Evolutionary conservation across 2,113 vertebrate species (phyloP), one percentile per base, ranked within the genome.

Genomic region (Numida meleagris): DNA sequence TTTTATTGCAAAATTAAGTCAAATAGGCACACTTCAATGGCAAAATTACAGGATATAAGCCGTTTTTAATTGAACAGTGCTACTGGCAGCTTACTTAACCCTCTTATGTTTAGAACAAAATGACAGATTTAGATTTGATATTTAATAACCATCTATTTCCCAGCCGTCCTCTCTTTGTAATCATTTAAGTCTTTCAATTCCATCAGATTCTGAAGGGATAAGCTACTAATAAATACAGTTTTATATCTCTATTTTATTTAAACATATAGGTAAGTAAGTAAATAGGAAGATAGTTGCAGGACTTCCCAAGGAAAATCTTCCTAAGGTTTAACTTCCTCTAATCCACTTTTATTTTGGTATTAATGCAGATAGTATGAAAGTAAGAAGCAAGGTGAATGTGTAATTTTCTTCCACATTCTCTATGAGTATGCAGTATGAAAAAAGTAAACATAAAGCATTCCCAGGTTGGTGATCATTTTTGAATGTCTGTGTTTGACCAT

Each of bases 1-100:
- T 94, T 95, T 94, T 83, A 77, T 68, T 79, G 76, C 59, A 66
- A 82, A 91, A 88, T 94, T 89, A 86, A 96, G 46, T 92, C 73
- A 84, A 68, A 85, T 29, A 79, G 86, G 46, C 23, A 83, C 68
- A 86, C 24, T 66, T 86, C 73, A 93, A 67, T 61, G 82, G 67
- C 40, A 94, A 66, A 94, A 74, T 66, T 77, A 85, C 18, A 38
- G 79, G 24, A 85, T 57, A 85, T 66, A 94, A 93, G 42, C 38
- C 71, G 61, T 90, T 93, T 90, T 90, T 85, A 94, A 94, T 93
- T 92, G 90, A 87, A 85, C 33, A 48, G 53, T 65, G 14, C 77
- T 87, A 78, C 55, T 61, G 71, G 43, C 71, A 95, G 79, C 40
- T 66, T 62, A 82, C 43, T 96, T 95, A 95, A 94, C 92, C 81